A percentile compares a stretch with the other conserved stretches of the same genome.
These are phyloP conservation scores for Holcopasites calliopsidis DNA, from an alignment of 1,140 invertebrate species.

Conservation along the genomic window DNA sequence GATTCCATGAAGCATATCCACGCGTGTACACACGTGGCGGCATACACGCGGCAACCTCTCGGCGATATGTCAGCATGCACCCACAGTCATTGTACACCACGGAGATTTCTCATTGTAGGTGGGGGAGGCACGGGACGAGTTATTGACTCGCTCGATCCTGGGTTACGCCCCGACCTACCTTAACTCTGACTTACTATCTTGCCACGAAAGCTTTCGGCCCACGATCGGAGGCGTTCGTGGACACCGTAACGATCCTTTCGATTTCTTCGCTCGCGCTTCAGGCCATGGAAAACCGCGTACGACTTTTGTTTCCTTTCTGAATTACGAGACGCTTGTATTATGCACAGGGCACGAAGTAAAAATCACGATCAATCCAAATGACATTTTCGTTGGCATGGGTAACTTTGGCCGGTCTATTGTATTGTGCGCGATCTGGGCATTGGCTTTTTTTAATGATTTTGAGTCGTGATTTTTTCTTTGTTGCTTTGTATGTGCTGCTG, in stretches of 20 bases:
- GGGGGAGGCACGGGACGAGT: slow-evolving; percentile 70
- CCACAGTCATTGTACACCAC: slow-evolving; percentile 68
- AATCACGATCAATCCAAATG: too few species aligned
- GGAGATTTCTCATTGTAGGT: slow-evolving; percentile 73
- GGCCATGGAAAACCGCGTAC: background rate
- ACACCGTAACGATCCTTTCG: slow-evolving; percentile 36
- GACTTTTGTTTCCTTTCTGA: background rate
- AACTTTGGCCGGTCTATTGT: too few species aligned
- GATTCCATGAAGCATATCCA: slow-evolving; percentile 73
- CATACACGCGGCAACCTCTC: slow-evolving; percentile 34
- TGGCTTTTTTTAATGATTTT: too few species aligned
- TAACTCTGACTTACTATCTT: slow-evolving; percentile 72
- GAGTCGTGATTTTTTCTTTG: too few species aligned
- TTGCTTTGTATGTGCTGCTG: too few species aligned
- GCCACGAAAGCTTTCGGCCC: slow-evolving; percentile 59
- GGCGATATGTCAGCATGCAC: slow-evolving; percentile 65
- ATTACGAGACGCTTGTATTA: background rate
- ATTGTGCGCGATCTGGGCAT: too few species aligned
- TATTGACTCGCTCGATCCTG: slow-evolving; percentile 77
- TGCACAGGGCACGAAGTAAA: too few species aligned
- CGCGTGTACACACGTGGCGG: slow-evolving; percentile 42
- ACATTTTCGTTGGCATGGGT: too few species aligned
- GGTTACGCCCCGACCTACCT: slow-evolving; percentile 77
- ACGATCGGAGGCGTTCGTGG: slow-evolving; percentile 18
- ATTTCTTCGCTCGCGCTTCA: slow-evolving; percentile 15